These are phyloP conservation scores for Phthorimaea operculella DNA, from an alignment of 1,140 invertebrate genomes.

Conservation along the genomic window DNA sequence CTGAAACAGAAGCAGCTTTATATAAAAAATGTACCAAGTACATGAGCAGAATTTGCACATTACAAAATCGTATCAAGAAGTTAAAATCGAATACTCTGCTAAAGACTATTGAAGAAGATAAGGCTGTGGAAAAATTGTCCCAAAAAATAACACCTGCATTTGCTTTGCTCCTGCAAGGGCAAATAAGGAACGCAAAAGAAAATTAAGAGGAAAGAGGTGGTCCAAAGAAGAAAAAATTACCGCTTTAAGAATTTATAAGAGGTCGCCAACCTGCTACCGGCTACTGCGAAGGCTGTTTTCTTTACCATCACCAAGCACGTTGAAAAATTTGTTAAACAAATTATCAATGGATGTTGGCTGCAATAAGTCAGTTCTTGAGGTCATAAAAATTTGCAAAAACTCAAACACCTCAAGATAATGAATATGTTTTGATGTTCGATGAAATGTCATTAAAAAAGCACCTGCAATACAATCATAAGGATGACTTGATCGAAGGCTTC, in stretches of 20 bases:
- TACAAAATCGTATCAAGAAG: neutral
- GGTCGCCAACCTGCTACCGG: constrained; percentile 10
- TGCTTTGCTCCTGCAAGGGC: constrained; percentile 10
- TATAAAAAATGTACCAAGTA: neutral
- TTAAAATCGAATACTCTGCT: neutral
- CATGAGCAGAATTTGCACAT: neutral
- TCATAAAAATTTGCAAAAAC: constrained; percentile 9
- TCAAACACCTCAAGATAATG: constrained; percentile 2
- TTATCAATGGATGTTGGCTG: constrained; percentile 7
- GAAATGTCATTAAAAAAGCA: constrained; percentile 17
- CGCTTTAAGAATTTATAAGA: constrained; percentile 11
- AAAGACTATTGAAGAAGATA: neutral
- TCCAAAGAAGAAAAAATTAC: constrained; percentile 9
- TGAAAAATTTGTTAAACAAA: constrained; percentile 13
- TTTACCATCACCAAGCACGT: constrained; percentile 12
- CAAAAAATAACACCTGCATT: constrained; percentile 8
- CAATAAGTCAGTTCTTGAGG: constrained; percentile 10
- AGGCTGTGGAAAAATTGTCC: constrained; percentile 1
- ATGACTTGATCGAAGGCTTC: constrained; percentile 13
- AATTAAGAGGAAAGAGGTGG: constrained; percentile 8
- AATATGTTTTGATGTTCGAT: constrained; percentile 13
- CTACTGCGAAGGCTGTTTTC: constrained; percentile 11
- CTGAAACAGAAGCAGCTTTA: neutral
- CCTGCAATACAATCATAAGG: constrained; percentile 12
- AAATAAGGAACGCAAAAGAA: constrained; percentile 10